Conservation (phyloP, 2,888 invertebrate species). For the Diploptera punctata region DNA sequence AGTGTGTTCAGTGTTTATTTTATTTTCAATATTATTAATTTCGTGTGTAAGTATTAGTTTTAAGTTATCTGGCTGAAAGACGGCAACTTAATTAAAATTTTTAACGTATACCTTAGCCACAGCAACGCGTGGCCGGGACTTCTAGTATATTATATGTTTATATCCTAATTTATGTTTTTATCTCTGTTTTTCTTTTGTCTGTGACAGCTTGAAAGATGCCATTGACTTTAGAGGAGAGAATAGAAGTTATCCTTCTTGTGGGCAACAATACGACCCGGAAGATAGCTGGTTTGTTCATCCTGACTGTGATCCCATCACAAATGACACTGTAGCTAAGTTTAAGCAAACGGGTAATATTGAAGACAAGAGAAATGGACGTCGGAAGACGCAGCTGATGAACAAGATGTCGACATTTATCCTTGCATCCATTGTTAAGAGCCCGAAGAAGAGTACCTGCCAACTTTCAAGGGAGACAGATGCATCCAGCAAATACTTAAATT, state of each 20-base stretch:
- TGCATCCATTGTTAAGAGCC: too few relatives aligned
- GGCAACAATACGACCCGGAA: not conserved
- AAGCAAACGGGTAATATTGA: not conserved
- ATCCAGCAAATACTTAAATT: not conserved
- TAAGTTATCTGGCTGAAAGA: too few relatives aligned
- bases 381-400: not conserved
- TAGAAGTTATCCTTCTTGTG: not conserved
- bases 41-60: too few relatives aligned
- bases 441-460: not conserved
- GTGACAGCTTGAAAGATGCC: not conserved
- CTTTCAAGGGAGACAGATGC: not conserved
- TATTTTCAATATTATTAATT: too few relatives aligned
- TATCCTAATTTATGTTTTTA: not conserved
- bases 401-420: not conserved
- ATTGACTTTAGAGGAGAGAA: not conserved
- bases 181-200: not conserved
- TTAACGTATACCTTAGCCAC: too few relatives aligned
- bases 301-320: not conserved
- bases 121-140: too few relatives aligned
- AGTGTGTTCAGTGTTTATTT: too few relatives aligned
- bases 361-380: not conserved
- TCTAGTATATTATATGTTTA: too few relatives aligned
- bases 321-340: not conserved
- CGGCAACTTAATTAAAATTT: too few relatives aligned
- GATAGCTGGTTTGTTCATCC: not conserved